Percentiles rank a stretch among this genome's conserved stretches.
Evolutionary conservation across 2,888 invertebrate genomes (phyloP).

Genomic region (Masnerella sp.): DNA sequence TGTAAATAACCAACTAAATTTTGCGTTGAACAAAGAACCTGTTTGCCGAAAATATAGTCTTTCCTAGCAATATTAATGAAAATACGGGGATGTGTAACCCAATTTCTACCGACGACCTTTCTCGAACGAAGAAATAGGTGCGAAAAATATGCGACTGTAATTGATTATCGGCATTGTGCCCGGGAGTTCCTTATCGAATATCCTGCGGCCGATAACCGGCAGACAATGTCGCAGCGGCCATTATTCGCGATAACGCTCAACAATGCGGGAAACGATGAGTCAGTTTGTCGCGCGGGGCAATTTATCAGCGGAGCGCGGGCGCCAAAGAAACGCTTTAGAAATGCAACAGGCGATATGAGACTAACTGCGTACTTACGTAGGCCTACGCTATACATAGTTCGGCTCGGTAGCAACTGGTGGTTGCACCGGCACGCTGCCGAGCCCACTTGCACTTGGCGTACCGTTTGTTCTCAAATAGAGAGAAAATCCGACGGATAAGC

Average conservation of each 20-base stretch:
- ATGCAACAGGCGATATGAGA: constrained; percentile 76
- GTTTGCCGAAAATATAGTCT: too few relatives aligned
- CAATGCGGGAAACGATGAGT: constrained; percentile 65
- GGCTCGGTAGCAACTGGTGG: constrained; percentile 78
- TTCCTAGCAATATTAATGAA: background rate
- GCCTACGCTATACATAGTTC: constrained; percentile 68
- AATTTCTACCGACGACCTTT: constrained; percentile 3
- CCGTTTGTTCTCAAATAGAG: constrained; percentile 77
- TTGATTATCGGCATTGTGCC: constrained; percentile 32
- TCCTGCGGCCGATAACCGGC: constrained; percentile 23
- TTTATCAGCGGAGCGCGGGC: constrained; percentile 65
- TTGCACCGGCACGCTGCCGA: constrained; percentile 74
- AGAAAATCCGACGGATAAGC: constrained; percentile 74
- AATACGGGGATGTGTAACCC: background rate
- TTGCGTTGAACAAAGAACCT: too few relatives aligned
- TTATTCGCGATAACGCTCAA: constrained; percentile 53
- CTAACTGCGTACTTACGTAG: constrained; percentile 75
- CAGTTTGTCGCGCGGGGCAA: constrained; percentile 67
- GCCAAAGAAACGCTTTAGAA: constrained; percentile 70
- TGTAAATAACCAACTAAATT: too few relatives aligned
- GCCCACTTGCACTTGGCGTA: constrained; percentile 73
- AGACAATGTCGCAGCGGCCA: constrained; percentile 18
- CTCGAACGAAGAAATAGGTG: constrained; percentile 4
- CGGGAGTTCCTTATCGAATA: constrained; percentile 33
- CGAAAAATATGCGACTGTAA: constrained; percentile 15